Evolutionary conservation across 2,797 vertebrate genomes (phyloP).

Genomic region (Pteronotus mesoamericanus): DNA sequence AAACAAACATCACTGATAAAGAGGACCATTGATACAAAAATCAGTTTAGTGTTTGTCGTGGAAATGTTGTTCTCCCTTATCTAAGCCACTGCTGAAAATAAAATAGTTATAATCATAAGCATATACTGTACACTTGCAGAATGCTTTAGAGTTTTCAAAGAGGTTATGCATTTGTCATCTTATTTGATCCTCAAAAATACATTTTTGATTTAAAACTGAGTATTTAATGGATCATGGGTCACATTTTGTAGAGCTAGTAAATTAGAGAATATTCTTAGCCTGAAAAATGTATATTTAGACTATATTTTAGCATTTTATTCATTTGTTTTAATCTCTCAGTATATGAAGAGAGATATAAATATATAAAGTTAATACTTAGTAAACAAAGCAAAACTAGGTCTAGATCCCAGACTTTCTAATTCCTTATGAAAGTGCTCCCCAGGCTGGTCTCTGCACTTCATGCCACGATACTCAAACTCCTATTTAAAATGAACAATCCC

Average conservation of each 20-base stretch:
- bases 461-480: not conserved
- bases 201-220: not conserved
- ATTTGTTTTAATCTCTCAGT: not conserved
- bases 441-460: not conserved
- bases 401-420: constrained; percentile 10
- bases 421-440: not conserved
- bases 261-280: not conserved
- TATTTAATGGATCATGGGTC: not conserved
- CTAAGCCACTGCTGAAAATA: not conserved
- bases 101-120: not conserved
- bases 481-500: constrained; percentile 48
- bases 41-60: not conserved
- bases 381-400: not conserved
- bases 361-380: not conserved
- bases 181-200: not conserved
- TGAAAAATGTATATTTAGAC: not conserved
- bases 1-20: not conserved
- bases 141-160: not conserved
- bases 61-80: not conserved
- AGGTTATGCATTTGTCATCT: not conserved
- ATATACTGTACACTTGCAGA: not conserved
- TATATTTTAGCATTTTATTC: not conserved
- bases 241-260: not conserved
- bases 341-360: not conserved
- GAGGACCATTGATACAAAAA: not conserved